Base-by-base conservation (phyloP, 2,797 vertebrate genomes). In the Myotis daubentonii region DNA sequence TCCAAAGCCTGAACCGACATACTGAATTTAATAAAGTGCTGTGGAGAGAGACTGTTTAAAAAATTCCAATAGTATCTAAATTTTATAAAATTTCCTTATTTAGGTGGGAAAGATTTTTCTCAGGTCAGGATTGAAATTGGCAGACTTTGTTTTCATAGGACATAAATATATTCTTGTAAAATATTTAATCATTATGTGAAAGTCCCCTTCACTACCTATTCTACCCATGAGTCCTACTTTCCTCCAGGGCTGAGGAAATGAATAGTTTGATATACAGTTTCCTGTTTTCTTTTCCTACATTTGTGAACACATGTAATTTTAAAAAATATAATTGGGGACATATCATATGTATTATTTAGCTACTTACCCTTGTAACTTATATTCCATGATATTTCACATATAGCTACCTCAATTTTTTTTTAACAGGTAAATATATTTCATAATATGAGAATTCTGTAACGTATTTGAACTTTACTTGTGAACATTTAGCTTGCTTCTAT, bases 401-500 rank as follows among this genome's bases (percentile, higher is more conserved):
- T 53, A 49, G 79, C 60, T 36, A 51, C 23, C 23, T 75, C 16
- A 62, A 80, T 84, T 22, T 71, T 22, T 71, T 89, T 68, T 65
- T 6, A 28, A 44, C 10, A 70, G 19, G 23, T 53, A 53, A 74
- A 38, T 68, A 60, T 51, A 75, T 51, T 89, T 92, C n/a, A 51
- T 47, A 76, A 36, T 66, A n/a, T 70, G 57, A 53, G 74, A 53
- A 71, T 86, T 71, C 36, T 81, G 1, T 89, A 75, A n/a, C 85
- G 41, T 79, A 62, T 75, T 90, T 87, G 17, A 87, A 51, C 30
- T 66, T 89, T 87, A 5, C 22, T 51, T 78, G 75, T 57, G 38
- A 79, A 55, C n/a, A 62, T 92, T 94, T 66, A 83, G 62, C 76
- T 76, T 74, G 60, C 19, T 82, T 91, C 41, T 51, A 20, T 44